Conservation (phyloP, 2,888 invertebrate species). For the Eubasilissa splendida region DNA sequence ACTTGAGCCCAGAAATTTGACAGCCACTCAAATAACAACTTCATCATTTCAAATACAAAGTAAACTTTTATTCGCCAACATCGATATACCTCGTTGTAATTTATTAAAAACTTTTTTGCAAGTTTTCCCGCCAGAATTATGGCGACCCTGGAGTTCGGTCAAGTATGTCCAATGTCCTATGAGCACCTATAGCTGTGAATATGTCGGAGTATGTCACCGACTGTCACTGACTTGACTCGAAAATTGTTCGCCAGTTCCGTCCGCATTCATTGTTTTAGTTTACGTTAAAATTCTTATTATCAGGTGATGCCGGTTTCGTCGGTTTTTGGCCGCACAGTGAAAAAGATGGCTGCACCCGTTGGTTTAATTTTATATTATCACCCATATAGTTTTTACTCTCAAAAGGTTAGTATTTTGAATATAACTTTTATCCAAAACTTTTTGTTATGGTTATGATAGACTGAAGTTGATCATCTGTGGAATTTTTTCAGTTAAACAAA, state of each 20-base stretch:
- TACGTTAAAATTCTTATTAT: slow-evolving; percentile 21
- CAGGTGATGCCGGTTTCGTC: slow-evolving; percentile 50
- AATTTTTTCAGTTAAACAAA: neutral
- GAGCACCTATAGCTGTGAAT: neutral
- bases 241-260: slow-evolving; percentile 19
- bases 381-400: slow-evolving; percentile 82
- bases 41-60: too few relatives aligned
- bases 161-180: neutral
- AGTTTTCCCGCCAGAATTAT: slow-evolving; percentile 9
- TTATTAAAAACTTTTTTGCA: neutral
- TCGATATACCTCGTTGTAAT: too few relatives aligned
- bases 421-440: too few relatives aligned
- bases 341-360: slow-evolving; percentile 60
- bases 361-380: slow-evolving; percentile 78
- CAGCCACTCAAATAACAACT: too few relatives aligned
- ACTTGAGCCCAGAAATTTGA: too few relatives aligned
- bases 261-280: slow-evolving; percentile 35
- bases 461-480: neutral
- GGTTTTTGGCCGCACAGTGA: slow-evolving; percentile 49
- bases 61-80: too few relatives aligned
- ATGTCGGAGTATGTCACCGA: neutral
- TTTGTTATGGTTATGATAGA: neutral
- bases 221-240: neutral
- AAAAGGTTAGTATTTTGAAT: slow-evolving; percentile 74
- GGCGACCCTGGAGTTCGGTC: neutral